Evolutionary conservation across 2,797 vertebrate species (phyloP).

Genomic region (Chromis chromis): DNA sequence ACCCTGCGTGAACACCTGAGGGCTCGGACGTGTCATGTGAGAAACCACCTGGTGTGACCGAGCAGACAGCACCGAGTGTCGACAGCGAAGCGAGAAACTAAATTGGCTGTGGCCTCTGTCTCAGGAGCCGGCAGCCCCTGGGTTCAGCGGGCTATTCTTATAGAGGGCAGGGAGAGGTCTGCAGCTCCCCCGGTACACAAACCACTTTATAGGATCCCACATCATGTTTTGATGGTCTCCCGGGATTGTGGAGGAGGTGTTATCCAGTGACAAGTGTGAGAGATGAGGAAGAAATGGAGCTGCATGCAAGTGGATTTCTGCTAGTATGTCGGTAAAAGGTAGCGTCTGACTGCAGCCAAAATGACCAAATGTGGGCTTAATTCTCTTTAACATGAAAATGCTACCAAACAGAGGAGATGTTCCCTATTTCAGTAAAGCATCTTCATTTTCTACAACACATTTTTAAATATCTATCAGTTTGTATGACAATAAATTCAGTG

Average conservation of each 20-base stretch:
- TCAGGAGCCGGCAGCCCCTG: conserved; percentile 68
- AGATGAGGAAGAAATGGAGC: conserved; percentile 45
- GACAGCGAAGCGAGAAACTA: conserved; percentile 57
- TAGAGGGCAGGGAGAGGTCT: conserved; percentile 73
- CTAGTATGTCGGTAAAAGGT: conserved; percentile 5
- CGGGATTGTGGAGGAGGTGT: conserved; percentile 55
- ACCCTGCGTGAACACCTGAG: conserved; percentile 36
- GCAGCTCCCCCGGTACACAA: conserved; percentile 68
- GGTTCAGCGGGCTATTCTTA: conserved; percentile 77
- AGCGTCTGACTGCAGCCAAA: background rate
- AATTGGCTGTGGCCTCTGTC: conserved; percentile 73
- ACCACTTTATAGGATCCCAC: conserved; percentile 73
- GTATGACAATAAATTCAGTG: too few relatives aligned
- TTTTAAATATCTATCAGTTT: too few relatives aligned
- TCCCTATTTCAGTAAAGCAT: too few relatives aligned
- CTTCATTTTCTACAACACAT: too few relatives aligned
- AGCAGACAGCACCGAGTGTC: conserved; percentile 50
- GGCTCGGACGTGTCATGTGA: conserved; percentile 52
- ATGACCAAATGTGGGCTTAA: too few relatives aligned
- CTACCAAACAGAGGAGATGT: too few relatives aligned
- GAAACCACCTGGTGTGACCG: conserved; percentile 61
- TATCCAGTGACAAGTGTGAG: conserved; percentile 67
- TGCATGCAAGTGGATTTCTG: conserved; percentile 35
- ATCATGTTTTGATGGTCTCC: conserved; percentile 58
- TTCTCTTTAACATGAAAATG: background rate